Base-by-base conservation (phyloP, 2,888 invertebrate species). In the Tetheella fluctuosa region DNA sequence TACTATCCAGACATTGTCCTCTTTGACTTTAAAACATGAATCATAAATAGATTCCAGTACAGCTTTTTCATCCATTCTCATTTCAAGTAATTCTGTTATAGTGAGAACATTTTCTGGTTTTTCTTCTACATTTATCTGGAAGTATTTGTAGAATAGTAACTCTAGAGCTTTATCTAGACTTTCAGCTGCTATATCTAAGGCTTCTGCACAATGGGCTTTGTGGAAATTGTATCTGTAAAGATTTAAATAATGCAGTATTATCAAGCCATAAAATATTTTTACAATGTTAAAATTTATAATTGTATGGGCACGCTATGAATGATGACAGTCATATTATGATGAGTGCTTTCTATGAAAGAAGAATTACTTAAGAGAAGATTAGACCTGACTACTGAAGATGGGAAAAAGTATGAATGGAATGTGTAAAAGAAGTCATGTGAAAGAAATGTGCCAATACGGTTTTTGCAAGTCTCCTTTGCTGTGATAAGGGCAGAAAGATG, bases 1-100 rank as follows among this genome's bases (percentile, higher is more conserved):
- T 0, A 97, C 87, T 65, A 91, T 94, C 97, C 97, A 97, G 20
- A 97, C 94, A 85, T 96, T 95, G 59, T 93, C 91, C 60, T 96
- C 95, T 80, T 95, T 96, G 64, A 95, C 95, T 73, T 90, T 93
- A 80, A 96, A 97, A 34, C 93, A 92, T 34, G 93, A 88, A 63
- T 96, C 97, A 74, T 97, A 97, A 67, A 97, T 97, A 17, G 97
- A 96, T 85, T 96, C 95, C 37, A 97, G 85, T 0, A 96, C 96
- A 65, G 95, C 95, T 83, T 95, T 95, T 77, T 97, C 97, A 60
- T 97, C 97, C 12, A 85, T 86, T 63, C 95, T 93, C 88, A 95
- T 95, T 81, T 96, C 96, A 30, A 94, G 67, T 52, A 96, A 77
- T 73, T 96, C 95, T 3, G 90, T 76, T 65, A 86, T 83, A 5